A percentile compares a stretch with the other conserved stretches of the same genome.
Evolutionary conservation across 2,797 vertebrate genomes (phyloP).

Genomic region (Centroberyx gerrardi): DNA sequence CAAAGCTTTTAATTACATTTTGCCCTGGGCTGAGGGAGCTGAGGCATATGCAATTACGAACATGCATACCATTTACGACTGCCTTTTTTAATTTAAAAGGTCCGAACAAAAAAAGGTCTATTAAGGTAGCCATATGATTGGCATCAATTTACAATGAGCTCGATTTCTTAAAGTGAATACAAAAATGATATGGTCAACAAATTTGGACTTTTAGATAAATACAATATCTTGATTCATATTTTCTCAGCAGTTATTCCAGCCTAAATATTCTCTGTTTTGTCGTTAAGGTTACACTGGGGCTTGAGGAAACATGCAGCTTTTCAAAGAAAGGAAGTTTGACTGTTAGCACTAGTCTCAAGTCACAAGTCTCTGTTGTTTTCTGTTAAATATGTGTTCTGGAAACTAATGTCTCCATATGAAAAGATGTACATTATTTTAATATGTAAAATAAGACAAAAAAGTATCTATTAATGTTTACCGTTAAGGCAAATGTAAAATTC

Average conservation of each 20-base stretch:
- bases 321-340: slow-evolving; percentile 38
- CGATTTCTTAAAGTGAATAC: slow-evolving; percentile 21
- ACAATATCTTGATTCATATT: slow-evolving; percentile 10
- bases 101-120: slow-evolving; percentile 49
- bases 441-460: slow-evolving; percentile 86
- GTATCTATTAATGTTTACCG: slow-evolving; percentile 88
- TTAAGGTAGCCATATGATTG: slow-evolving; percentile 25
- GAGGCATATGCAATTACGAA: slow-evolving; percentile 81
- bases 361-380: slow-evolving; percentile 59
- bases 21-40: slow-evolving; percentile 80
- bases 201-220: slow-evolving; percentile 15
- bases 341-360: slow-evolving; percentile 67
- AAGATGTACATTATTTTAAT: slow-evolving; percentile 87
- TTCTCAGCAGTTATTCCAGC: slow-evolving; percentile 36
- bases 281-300: not conserved
- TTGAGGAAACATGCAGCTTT: slow-evolving; percentile 62
- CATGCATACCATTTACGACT: slow-evolving; percentile 77
- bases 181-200: slow-evolving; percentile 29
- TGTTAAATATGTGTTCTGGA: slow-evolving; percentile 60
- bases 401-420: slow-evolving; percentile 59
- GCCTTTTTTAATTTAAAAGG: slow-evolving; percentile 55
- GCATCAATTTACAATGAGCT: slow-evolving; percentile 21
- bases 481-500: slow-evolving; percentile 85
- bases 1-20: slow-evolving; percentile 87
- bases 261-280: slow-evolving; percentile 49